Conservation (phyloP, 2,888 invertebrate species). For the Eupithecia exiguata region DNA sequence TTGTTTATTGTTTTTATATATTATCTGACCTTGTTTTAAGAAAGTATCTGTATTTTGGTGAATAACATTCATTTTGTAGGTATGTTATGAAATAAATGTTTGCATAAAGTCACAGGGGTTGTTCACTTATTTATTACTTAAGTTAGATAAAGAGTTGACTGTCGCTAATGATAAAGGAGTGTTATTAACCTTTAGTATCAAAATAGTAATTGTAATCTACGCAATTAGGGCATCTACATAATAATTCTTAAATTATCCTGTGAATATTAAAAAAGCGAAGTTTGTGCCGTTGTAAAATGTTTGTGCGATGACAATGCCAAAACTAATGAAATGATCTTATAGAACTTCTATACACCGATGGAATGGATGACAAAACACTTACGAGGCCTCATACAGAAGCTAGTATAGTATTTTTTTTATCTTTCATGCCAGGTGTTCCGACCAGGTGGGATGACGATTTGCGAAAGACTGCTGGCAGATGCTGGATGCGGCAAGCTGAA, state of each 20-base stretch:
- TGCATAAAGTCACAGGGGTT: neutral
- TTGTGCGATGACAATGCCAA: neutral
- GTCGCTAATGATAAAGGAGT: neutral
- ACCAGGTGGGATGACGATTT: no score
- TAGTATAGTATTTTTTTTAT: no score
- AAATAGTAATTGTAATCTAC: neutral
- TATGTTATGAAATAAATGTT: neutral
- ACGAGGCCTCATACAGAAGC: neutral
- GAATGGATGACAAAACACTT: neutral
- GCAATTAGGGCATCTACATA: neutral
- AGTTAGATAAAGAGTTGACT: neutral
- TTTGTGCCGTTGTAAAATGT: neutral
- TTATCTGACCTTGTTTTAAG: neutral
- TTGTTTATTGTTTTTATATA: neutral
- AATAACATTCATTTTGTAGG: neutral
- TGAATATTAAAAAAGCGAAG: neutral
- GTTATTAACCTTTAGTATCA: slow-evolving; percentile 6
- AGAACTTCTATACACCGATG: neutral
- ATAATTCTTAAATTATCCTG: neutral
- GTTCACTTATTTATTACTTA: neutral
- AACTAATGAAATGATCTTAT: neutral
- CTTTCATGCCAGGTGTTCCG: no score
- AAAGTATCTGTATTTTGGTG: neutral
- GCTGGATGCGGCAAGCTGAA: no score
- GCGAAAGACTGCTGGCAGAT: no score